Evolutionary conservation across 2,888 invertebrate genomes (phyloP).

Genomic region (Xanthia icteritia): DNA sequence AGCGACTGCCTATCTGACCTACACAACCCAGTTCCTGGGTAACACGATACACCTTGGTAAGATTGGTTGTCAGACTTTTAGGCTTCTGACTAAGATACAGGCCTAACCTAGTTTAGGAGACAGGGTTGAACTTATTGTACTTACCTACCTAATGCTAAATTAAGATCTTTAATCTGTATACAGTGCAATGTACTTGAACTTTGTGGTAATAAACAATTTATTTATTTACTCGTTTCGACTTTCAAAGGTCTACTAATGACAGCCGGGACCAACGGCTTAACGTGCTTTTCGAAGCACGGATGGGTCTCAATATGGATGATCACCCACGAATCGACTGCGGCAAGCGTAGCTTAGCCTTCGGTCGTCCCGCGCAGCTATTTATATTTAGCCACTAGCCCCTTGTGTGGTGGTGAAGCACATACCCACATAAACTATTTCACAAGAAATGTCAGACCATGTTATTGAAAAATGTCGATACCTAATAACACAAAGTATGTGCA

Average conservation of each 20-base stretch:
- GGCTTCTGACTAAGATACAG: not conserved
- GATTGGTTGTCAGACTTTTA: not conserved
- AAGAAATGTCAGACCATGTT: constrained; percentile 1
- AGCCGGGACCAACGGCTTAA: not conserved
- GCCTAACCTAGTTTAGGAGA: no score
- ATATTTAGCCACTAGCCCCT: no score
- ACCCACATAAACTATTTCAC: not conserved
- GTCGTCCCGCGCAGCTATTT: not conserved
- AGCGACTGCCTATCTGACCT: no score
- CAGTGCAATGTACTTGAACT: no score
- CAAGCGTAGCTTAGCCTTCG: not conserved
- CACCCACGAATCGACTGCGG: not conserved
- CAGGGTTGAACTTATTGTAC: no score
- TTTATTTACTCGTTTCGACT: no score
- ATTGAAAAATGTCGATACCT: constrained; percentile 26
- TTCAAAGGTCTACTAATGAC: not conserved
- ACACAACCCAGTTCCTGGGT: no score
- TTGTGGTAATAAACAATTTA: no score
- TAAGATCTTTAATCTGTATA: no score
- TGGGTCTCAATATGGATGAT: no score
- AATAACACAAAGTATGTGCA: constrained; percentile 35
- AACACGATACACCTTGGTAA: no score
- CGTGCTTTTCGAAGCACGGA: not conserved
- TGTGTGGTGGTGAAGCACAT: not conserved
- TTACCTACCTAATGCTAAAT: no score